These are phyloP conservation scores for Mus minutoides DNA, from an alignment of 2,797 vertebrate species.

Conservation along the genomic window DNA sequence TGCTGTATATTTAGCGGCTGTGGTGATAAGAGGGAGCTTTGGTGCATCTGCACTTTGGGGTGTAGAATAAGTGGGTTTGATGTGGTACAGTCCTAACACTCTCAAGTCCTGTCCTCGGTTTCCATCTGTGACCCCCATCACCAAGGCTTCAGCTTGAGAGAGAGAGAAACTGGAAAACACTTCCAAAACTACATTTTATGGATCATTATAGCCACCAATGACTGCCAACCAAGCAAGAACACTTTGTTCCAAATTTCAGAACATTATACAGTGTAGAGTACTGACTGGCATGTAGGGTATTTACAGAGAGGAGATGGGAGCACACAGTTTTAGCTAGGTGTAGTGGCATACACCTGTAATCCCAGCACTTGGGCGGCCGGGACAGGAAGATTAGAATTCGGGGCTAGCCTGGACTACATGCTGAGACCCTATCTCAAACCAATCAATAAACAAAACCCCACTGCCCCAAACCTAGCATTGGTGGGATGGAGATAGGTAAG, in stretches of 20 bases:
- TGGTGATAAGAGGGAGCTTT: neutral
- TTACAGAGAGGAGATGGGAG: neutral
- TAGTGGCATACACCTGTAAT: neutral
- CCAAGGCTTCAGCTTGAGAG: neutral
- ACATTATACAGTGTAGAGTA: neutral
- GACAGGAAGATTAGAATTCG: neutral
- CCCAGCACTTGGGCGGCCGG: neutral
- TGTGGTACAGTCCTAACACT: neutral
- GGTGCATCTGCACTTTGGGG: neutral
- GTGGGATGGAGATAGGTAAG: too few relatives aligned
- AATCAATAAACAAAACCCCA: neutral
- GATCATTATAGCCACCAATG: neutral
- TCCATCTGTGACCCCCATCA: neutral
- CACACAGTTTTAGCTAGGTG: neutral
- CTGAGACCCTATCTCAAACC: neutral
- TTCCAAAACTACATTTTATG: conserved; percentile 29
- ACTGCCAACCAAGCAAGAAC: neutral
- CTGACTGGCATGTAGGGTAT: neutral
- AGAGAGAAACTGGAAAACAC: conserved; percentile 2
- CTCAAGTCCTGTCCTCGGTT: conserved; percentile 10
- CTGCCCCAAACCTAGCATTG: neutral
- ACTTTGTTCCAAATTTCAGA: neutral
- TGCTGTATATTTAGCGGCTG: neutral
- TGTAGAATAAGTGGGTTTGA: neutral
- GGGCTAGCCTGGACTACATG: neutral